Percentiles rank a stretch among this genome's conserved stretches.
These are phyloP conservation scores for Melanchra persicariae DNA, from an alignment of 2,888 invertebrate genomes.

Conservation along the genomic window DNA sequence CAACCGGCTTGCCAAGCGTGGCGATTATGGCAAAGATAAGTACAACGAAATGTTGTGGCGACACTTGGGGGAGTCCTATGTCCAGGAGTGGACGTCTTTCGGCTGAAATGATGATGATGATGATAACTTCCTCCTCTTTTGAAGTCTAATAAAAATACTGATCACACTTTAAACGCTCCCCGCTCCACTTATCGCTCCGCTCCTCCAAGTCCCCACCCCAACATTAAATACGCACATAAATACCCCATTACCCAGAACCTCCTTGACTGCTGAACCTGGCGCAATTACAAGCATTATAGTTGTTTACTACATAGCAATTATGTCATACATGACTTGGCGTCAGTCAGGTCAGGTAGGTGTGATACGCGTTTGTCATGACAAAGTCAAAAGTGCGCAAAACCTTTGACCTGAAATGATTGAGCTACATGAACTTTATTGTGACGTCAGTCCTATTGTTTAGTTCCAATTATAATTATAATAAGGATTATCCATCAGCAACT, in stretches of 20 bases:
- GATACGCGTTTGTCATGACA: background rate
- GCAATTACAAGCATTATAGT: conserved; percentile 48
- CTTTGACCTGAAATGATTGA: background rate
- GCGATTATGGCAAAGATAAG: too few species aligned
- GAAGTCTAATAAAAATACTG: too few species aligned
- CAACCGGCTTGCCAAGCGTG: too few species aligned
- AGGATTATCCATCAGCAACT: too few species aligned
- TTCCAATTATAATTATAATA: too few species aligned
- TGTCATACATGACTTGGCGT: background rate
- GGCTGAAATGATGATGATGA: too few species aligned
- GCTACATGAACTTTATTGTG: background rate
- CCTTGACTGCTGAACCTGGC: conserved; percentile 45
- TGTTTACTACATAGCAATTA: conserved; percentile 38
- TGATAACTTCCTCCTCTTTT: too few species aligned
- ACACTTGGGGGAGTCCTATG: too few species aligned
- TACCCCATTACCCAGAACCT: conserved; percentile 23
- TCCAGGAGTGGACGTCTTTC: too few species aligned
- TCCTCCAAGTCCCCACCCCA: background rate
- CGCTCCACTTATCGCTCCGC: conserved; percentile 15
- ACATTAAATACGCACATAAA: conserved; percentile 12
- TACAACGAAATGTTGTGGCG: too few species aligned
- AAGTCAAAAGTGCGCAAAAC: background rate
- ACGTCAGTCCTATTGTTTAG: background rate
- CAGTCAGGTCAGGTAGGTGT: conserved; percentile 27
- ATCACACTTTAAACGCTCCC: too few species aligned